These are phyloP conservation scores for Gymnocephalus cernua DNA, from an alignment of 2,113 vertebrate species.

Conservation along the genomic window DNA sequence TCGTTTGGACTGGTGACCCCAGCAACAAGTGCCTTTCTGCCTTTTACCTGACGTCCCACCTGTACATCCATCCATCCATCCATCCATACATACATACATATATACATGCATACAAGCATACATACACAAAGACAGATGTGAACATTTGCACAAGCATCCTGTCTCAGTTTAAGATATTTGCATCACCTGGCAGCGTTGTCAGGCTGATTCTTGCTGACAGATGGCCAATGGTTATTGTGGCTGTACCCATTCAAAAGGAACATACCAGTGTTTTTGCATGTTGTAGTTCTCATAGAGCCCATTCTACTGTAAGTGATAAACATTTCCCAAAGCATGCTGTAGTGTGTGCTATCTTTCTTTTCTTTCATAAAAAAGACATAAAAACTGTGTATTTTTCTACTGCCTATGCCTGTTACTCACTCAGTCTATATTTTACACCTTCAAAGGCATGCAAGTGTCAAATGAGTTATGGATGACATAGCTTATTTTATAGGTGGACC, in stretches of 20 bases:
- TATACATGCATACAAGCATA: too few species aligned
- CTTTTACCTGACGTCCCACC: not conserved
- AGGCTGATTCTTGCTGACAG: slow-evolving; percentile 21
- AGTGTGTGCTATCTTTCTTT: not conserved
- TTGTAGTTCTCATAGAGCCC: not conserved
- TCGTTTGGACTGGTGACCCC: not conserved
- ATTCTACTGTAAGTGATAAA: not conserved
- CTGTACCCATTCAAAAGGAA: not conserved
- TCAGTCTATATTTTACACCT: not conserved
- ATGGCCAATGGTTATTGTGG: slow-evolving; percentile 12
- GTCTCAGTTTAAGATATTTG: not conserved
- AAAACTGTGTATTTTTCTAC: not conserved
- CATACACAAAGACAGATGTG: not conserved
- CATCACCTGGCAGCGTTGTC: slow-evolving; percentile 35
- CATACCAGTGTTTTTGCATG: not conserved
- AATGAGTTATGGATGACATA: not conserved
- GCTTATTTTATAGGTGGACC: not conserved
- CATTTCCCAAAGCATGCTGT: not conserved
- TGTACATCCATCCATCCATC: too few species aligned
- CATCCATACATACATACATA: too few species aligned
- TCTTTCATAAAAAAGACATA: too few species aligned
- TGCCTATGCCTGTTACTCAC: not conserved
- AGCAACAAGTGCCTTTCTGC: slow-evolving; percentile 6
- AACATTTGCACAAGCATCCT: not conserved
- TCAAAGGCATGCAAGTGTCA: not conserved